These are phyloP conservation scores for Trematomus bernacchii DNA, from an alignment of 2,797 vertebrate genomes.

Conservation along the genomic window DNA sequence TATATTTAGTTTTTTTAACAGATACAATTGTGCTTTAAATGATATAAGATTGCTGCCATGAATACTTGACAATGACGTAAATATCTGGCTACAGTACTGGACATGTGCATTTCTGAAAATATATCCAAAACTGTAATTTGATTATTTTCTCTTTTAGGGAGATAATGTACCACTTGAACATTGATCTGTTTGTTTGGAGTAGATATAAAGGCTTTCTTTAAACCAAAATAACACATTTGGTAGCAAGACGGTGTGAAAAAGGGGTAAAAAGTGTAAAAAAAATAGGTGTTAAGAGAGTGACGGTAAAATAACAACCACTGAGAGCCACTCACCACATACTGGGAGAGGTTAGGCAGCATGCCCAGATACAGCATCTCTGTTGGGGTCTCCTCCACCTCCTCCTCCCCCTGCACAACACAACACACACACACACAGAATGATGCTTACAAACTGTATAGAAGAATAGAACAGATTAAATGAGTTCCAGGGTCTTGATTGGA, in stretches of 20 bases:
- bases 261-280: not conserved
- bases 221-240: not conserved
- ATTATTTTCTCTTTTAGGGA: no score
- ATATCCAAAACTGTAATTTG: not conserved
- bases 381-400: constrained; percentile 93
- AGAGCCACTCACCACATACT: constrained; percentile 92
- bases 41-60: not conserved
- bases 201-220: not conserved
- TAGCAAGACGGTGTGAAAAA: not conserved
- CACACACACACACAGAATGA: not conserved
- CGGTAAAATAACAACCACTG: not conserved
- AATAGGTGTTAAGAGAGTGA: not conserved
- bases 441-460: not conserved
- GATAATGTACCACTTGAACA: not conserved
- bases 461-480: no score
- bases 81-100: not conserved
- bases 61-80: not conserved
- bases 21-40: not conserved
- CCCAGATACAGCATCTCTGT: constrained; percentile 92
- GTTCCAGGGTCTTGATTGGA: not conserved
- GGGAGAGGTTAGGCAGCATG: constrained; percentile 95
- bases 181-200: not conserved
- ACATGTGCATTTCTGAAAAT: not conserved
- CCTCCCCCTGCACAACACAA: constrained; percentile 88
- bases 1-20: not conserved